Conservation (phyloP, 2,888 invertebrate genomes). For the Acanthopleura granulata region DNA sequence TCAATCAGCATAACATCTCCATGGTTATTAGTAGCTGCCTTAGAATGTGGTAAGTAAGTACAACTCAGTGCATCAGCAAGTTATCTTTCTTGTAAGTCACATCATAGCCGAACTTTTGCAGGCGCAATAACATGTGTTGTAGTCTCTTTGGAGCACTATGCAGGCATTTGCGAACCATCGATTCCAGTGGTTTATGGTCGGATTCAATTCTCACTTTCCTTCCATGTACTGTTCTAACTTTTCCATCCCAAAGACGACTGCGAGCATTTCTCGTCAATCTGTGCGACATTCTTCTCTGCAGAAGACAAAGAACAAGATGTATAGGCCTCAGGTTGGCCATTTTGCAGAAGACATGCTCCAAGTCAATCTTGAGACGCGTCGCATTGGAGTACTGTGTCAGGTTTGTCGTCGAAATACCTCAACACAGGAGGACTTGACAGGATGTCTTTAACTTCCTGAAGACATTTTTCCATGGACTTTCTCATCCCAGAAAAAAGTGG, state of each 20-base stretch:
- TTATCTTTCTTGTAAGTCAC: no score
- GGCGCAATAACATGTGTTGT: no score
- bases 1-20: no score
- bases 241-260: slow-evolving; percentile 18
- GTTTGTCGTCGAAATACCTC: slow-evolving; percentile 27
- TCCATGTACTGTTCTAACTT: neutral
- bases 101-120: no score
- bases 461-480: no score
- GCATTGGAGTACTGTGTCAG: slow-evolving; percentile 24
- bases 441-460: slow-evolving; percentile 22
- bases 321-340: neutral
- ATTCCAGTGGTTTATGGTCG: slow-evolving; percentile 30
- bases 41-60: no score
- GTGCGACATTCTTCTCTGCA: neutral
- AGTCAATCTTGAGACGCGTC: slow-evolving; percentile 28
- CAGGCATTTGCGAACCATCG: slow-evolving; percentile 23
- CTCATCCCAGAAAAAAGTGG: slow-evolving; percentile 23
- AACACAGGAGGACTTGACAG: slow-evolving; percentile 27
- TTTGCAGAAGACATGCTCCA: slow-evolving; percentile 23
- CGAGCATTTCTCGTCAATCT: neutral
- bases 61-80: no score
- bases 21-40: no score
- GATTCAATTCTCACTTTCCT: slow-evolving; percentile 23
- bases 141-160: slow-evolving; percentile 22
- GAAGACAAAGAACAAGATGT: neutral